Percentiles rank a stretch among this genome's conserved stretches.
Evolutionary conservation across 2,797 vertebrate species (phyloP).

Genomic region (Sebastes alutus): DNA sequence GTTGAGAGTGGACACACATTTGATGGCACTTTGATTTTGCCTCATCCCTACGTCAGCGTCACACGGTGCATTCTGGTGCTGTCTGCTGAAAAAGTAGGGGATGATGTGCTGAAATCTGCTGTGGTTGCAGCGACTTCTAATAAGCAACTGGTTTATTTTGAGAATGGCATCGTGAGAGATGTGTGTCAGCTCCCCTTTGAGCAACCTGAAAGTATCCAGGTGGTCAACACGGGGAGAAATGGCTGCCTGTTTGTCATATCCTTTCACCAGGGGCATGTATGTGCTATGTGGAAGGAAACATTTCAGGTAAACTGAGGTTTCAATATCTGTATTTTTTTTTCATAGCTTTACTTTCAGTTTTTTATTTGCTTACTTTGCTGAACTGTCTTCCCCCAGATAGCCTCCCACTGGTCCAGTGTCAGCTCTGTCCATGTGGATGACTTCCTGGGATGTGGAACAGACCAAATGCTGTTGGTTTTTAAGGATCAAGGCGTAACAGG

Average conservation of each 20-base stretch:
- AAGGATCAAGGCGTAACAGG: conserved; percentile 60
- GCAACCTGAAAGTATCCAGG: conserved; percentile 80
- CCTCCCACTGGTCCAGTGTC: conserved; percentile 86
- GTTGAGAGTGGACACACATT: conserved; percentile 78
- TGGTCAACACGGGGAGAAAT: conserved; percentile 77
- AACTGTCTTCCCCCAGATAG: conserved; percentile 80
- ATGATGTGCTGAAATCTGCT: conserved; percentile 69
- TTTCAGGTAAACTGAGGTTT: conserved; percentile 82
- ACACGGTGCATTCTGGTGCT: conserved; percentile 81
- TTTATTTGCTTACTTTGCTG: neutral
- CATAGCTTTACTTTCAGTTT: neutral
- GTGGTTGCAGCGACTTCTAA: conserved; percentile 83
- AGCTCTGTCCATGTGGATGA: conserved; percentile 88
- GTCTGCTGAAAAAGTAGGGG: conserved; percentile 61
- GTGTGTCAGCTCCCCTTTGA: conserved; percentile 88
- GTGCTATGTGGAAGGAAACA: conserved; percentile 86
- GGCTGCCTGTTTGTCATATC: conserved; percentile 82
- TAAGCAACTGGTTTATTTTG: conserved; percentile 89
- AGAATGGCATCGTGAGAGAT: conserved; percentile 84
- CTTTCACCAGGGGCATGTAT: conserved; percentile 83
- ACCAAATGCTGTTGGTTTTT: conserved; percentile 91
- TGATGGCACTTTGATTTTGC: conserved; percentile 80
- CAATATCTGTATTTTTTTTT: neutral
- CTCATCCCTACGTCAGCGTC: conserved; percentile 85
- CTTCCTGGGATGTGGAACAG: conserved; percentile 89